A percentile compares a stretch with the other conserved stretches of the same genome.
phyloP scores from a whole-genome alignment of 2,113 vertebrate genomes.

The Tychaedon coryphoeus region DNA sequence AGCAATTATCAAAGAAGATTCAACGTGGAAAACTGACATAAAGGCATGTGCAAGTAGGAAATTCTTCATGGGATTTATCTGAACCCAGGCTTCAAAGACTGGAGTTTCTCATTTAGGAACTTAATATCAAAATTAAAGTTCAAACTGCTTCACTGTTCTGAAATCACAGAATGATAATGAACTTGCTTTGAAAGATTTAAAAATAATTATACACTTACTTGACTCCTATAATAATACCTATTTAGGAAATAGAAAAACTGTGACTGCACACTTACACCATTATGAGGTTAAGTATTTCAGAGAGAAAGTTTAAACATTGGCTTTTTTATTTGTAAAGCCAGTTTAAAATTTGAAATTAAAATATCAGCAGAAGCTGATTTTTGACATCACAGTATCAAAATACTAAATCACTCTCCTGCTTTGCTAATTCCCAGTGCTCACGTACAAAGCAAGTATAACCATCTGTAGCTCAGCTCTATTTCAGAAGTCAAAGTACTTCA shows the following conservation, averaged over 20 bases:
- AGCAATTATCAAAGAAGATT: constrained; percentile 19
- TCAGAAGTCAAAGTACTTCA: background rate
- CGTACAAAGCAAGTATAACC: background rate
- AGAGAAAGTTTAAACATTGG: background rate
- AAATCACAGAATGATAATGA: background rate
- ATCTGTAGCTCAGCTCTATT: background rate
- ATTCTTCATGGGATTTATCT: background rate
- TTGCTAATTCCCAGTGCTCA: background rate
- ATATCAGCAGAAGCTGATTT: background rate
- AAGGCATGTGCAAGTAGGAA: background rate
- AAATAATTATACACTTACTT: background rate
- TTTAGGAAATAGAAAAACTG: background rate
- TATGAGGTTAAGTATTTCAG: background rate
- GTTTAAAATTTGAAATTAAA: background rate
- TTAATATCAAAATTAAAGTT: background rate
- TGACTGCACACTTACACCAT: background rate
- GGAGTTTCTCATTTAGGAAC: background rate
- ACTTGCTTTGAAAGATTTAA: background rate
- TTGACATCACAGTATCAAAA: background rate
- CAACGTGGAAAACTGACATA: background rate
- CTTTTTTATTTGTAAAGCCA: background rate
- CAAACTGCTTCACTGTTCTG: background rate
- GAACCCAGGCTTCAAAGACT: background rate
- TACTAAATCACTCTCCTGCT: background rate
- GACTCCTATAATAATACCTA: background rate